phyloP scores from a whole-genome alignment of 2,888 invertebrate genomes.

The Limnephilus lunatus region DNA sequence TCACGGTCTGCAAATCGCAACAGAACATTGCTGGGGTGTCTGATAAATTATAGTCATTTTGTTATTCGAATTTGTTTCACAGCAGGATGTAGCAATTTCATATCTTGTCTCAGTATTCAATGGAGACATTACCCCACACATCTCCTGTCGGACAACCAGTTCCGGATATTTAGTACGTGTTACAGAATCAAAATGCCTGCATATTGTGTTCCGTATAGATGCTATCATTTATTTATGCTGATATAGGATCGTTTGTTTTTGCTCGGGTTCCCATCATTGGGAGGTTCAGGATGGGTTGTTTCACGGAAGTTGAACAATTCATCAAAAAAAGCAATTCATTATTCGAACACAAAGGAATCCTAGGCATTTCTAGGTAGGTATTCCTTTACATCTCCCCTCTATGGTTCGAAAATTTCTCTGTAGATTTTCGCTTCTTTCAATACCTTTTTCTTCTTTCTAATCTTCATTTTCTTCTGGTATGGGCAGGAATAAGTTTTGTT shows the following conservation, averaged over 20 bases:
- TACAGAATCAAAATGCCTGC: not conserved
- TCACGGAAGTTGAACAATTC: too few relatives aligned
- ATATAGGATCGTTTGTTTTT: not conserved
- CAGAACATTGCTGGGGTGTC: not conserved
- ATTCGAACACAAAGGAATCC: too few relatives aligned
- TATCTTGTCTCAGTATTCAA: not conserved
- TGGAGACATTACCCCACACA: slow-evolving; percentile 16
- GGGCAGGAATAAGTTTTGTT: too few relatives aligned
- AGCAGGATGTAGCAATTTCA: slow-evolving; percentile 5
- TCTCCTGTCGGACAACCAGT: not conserved
- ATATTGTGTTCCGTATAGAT: not conserved
- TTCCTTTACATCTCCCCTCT: too few relatives aligned
- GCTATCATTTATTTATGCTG: not conserved
- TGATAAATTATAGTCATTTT: slow-evolving; percentile 7
- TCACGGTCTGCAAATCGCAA: not conserved
- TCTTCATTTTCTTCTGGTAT: too few relatives aligned
- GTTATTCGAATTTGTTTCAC: slow-evolving; percentile 5
- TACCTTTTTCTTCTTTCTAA: too few relatives aligned
- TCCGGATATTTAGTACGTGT: slow-evolving; percentile 18
- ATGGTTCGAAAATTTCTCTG: too few relatives aligned
- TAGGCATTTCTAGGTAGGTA: too few relatives aligned
- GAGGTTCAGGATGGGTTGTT: too few relatives aligned
- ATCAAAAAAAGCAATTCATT: too few relatives aligned
- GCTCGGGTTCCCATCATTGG: not conserved
- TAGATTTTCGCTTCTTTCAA: too few relatives aligned